Base-by-base conservation (phyloP, 2,113 vertebrate species). In the Chlorodrepanis virens region DNA sequence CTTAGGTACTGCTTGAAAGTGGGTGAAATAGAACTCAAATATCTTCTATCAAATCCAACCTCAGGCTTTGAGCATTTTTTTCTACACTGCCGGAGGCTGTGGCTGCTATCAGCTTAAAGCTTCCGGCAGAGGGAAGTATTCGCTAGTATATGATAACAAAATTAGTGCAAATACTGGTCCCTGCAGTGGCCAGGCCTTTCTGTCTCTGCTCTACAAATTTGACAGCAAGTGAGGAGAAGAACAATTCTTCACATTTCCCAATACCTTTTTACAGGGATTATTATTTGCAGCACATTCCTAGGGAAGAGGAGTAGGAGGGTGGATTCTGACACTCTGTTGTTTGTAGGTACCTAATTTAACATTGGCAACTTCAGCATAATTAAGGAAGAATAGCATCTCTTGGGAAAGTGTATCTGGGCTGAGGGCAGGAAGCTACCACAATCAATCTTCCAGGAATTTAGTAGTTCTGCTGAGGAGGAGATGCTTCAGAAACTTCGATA, bases 71-170 rank as follows among this genome's bases (percentile, higher is more conserved):
- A 42, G 17, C 3, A 2, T 25, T 44, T 59, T 83, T 67, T 65
- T 18, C 19, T 60, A 1, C 1, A 0, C 9, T 85, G 61, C 29
- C 27, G 23, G n/a, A 47, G 61, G 27, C 57, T 65, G 15, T 72
- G 56, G 27, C 50, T 96, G 90, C 59, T 67, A 6, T 11, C 85
- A 61, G 45, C 87, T 67, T 53, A 13, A 5, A 24, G 37, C 74
- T 83, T 95, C 96, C 96, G 97, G 95, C 81, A 97, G 97, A 83
- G 95, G 96, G 96, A 96, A 83, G 86, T 92, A 74, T 89, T 75
- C 19, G 22, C 83, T 64, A 91, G 50, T 37, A 37, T 63, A 82
- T 96, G 83, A 93, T 82, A 68, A 31, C 4, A 63, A 85, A 60
- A 59, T 42, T 20, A 10, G 42, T 69, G 56, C 40, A 49, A 49